These are phyloP conservation scores for Chionoecetes opilio DNA, from an alignment of 1,140 invertebrate genomes.

Conservation along the genomic window DNA sequence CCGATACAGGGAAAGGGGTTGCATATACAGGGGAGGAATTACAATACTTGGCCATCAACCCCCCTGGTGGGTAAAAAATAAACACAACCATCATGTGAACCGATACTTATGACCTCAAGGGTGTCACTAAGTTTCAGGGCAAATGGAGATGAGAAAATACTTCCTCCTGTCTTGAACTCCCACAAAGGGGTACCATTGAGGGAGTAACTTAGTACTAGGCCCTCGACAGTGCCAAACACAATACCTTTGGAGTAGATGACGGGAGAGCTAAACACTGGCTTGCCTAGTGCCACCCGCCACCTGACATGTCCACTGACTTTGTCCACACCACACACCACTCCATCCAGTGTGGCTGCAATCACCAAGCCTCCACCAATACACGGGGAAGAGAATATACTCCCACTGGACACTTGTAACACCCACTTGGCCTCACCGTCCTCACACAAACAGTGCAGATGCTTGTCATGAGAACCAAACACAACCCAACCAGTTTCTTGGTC, in stretches of 20 bases:
- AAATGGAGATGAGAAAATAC: constrained; percentile 71
- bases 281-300: constrained; percentile 41
- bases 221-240: constrained; percentile 60
- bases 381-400: constrained; percentile 71
- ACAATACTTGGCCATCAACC: constrained; percentile 41
- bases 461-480: constrained; percentile 73
- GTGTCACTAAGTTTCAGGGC: constrained; percentile 2
- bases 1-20: constrained; percentile 65
- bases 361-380: constrained; percentile 45
- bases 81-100: constrained; percentile 61
- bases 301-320: constrained; percentile 23
- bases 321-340: constrained; percentile 59
- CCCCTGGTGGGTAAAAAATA: constrained; percentile 66
- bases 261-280: constrained; percentile 65
- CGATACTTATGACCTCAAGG: constrained; percentile 63
- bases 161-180: constrained; percentile 52
- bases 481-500: constrained; percentile 54
- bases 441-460: constrained; percentile 57
- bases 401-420: constrained; percentile 43
- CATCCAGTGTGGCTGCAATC: constrained; percentile 68
- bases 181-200: constrained; percentile 49
- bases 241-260: constrained; percentile 61
- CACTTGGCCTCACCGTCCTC: constrained; percentile 44
- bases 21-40: constrained; percentile 60
- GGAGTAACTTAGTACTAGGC: constrained; percentile 56